These are phyloP conservation scores for Cairina moschata DNA, from an alignment of 2,113 vertebrate genomes.

Conservation along the genomic window DNA sequence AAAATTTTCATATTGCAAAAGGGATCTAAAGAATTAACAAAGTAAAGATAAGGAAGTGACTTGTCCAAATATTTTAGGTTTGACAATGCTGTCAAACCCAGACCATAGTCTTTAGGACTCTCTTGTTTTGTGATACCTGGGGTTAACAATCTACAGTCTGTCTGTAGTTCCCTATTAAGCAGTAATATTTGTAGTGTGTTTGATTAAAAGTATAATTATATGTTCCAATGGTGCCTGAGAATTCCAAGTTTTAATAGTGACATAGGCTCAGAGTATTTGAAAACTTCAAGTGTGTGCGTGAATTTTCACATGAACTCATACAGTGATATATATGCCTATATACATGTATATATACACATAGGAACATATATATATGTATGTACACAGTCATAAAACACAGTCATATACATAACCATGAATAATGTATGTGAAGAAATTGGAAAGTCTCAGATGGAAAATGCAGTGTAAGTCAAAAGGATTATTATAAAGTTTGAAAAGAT, in stretches of 20 bases:
- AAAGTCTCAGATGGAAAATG: slow-evolving; percentile 8
- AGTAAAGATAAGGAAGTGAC: not conserved
- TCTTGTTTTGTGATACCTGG: not conserved
- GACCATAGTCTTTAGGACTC: fast-evolving
- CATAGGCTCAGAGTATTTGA: not conserved
- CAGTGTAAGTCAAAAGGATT: not conserved
- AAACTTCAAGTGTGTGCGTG: not conserved
- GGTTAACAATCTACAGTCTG: not conserved
- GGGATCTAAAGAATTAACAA: not conserved
- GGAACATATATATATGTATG: not conserved
- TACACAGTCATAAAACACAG: not conserved
- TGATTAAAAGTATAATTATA: not conserved
- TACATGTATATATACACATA: not conserved
- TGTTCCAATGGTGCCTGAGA: not conserved
- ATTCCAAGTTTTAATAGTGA: not conserved
- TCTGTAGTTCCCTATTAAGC: not conserved
- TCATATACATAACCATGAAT: not conserved
- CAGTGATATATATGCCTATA: not conserved
- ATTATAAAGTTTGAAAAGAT: slow-evolving; percentile 31
- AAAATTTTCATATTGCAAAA: not conserved
- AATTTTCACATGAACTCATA: not conserved
- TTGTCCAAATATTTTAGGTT: not conserved
- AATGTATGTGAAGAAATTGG: not conserved
- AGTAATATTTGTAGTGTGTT: not conserved
- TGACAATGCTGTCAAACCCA: not conserved